Percentiles rank a stretch among this genome's conserved stretches.
These are phyloP conservation scores for Medauroidea extradentata DNA, from an alignment of 1,140 invertebrate genomes.

Conservation along the genomic window DNA sequence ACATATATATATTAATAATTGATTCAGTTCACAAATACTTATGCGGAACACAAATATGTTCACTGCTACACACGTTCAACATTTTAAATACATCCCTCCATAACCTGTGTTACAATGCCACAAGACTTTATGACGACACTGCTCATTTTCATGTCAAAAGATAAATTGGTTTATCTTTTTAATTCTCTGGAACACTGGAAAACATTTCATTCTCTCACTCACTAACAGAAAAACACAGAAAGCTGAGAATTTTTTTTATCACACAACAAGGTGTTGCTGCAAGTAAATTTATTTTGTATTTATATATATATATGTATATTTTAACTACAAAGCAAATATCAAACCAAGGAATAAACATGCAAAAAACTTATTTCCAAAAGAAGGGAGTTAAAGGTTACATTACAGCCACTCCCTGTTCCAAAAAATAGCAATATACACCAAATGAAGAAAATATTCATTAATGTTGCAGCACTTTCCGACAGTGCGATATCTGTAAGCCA, in stretches of 20 bases:
- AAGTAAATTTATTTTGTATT: slow-evolving; percentile 10
- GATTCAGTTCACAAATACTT: slow-evolving; percentile 13
- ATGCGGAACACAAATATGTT: slow-evolving; percentile 9
- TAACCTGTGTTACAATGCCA: neutral
- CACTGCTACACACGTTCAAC: slow-evolving; percentile 7
- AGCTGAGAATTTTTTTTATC: too few species aligned
- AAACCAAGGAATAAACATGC: slow-evolving; percentile 20
- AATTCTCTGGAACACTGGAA: too few species aligned
- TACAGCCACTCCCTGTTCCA: slow-evolving; percentile 9
- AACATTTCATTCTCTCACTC: too few species aligned
- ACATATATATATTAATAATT: slow-evolving; percentile 3
- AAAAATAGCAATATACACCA: slow-evolving; percentile 18
- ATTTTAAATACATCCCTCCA: slow-evolving; percentile 12
- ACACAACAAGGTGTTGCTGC: slow-evolving; percentile 9
- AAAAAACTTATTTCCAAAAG: slow-evolving; percentile 15
- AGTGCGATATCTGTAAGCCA: too few species aligned
- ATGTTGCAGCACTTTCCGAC: neutral
- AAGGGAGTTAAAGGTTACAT: slow-evolving; percentile 4
- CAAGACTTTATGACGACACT: too few species aligned
- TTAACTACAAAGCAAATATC: slow-evolving; percentile 20
- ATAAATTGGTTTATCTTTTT: too few species aligned
- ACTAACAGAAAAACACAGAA: too few species aligned
- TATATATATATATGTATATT: slow-evolving; percentile 2
- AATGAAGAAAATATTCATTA: slow-evolving; percentile 14
- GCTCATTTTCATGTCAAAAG: too few species aligned